Conservation (phyloP, 2,113 vertebrate species). For the Calyptommatus sinebrachiatus region DNA sequence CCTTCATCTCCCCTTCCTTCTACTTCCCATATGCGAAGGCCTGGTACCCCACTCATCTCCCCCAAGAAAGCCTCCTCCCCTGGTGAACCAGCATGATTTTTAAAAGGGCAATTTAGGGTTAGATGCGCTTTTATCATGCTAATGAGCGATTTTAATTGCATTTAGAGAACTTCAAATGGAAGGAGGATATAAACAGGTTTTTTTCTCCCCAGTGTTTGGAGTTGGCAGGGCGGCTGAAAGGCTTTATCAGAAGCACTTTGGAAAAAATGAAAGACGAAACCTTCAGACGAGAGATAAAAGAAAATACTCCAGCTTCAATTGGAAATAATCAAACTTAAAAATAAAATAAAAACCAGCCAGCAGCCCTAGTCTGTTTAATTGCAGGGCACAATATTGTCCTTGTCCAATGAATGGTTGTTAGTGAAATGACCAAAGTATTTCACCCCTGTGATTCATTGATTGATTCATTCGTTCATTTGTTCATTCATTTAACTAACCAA, state of each 20-base stretch:
- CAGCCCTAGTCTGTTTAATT: background rate
- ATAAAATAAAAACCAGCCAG: no score
- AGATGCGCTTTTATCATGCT: conserved; percentile 40
- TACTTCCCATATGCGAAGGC: no score
- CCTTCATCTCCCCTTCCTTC: no score
- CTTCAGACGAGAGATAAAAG: background rate
- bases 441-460: no score
- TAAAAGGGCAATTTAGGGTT: conserved; percentile 40
- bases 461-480: no score
- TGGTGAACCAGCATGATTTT: conserved; percentile 33
- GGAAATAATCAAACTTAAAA: background rate
- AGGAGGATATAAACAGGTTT: conserved; percentile 22
- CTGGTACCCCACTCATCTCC: no score
- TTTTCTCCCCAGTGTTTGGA: background rate
- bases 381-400: no score
- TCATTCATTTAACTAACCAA: no score
- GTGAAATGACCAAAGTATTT: no score
- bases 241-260: fast-evolving
- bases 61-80: background rate
- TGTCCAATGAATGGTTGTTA: no score
- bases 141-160: conserved; percentile 36
- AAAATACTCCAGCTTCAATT: background rate
- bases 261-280: background rate
- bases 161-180: background rate
- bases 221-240: fast-evolving